phyloP scores from a whole-genome alignment of 2,113 vertebrate species.

The Mormyrus lacerda region DNA sequence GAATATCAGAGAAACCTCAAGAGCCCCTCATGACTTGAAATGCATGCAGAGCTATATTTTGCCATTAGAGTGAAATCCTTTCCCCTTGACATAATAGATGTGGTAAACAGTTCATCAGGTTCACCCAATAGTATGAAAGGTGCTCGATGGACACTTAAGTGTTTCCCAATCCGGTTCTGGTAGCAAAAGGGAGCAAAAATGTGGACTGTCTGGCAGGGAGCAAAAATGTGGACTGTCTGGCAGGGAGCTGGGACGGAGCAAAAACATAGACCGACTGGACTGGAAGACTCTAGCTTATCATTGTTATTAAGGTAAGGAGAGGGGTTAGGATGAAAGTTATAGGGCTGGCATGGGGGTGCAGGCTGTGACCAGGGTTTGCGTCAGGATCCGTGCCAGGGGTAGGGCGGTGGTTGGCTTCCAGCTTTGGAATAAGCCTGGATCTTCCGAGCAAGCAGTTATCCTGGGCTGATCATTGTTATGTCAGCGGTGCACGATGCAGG shows the following conservation, averaged over 20 bases:
- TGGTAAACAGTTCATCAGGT: slow-evolving; percentile 55
- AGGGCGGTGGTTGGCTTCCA: neutral
- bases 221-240: neutral
- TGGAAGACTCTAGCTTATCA: neutral
- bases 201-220: neutral
- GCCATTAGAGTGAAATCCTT: slow-evolving; percentile 55
- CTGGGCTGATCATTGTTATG: too few species aligned
- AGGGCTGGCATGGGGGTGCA: neutral
- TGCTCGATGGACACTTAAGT: slow-evolving; percentile 15
- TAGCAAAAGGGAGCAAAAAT: neutral
- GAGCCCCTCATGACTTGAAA: slow-evolving; percentile 32
- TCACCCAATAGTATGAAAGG: slow-evolving; percentile 24
- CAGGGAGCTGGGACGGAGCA: neutral
- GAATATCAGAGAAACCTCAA: slow-evolving; percentile 41
- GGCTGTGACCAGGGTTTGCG: neutral
- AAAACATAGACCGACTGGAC: neutral
- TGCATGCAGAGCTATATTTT: slow-evolving; percentile 50
- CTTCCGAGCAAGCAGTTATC: too few species aligned
- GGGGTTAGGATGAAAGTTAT: neutral
- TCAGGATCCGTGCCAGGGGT: neutral
- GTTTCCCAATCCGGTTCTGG: neutral
- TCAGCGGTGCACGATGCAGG: too few species aligned
- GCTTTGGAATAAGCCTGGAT: neutral
- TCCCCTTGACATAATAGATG: slow-evolving; percentile 51
- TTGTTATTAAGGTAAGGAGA: neutral